These are phyloP conservation scores for Clepsis dumicolana DNA, from an alignment of 2,888 invertebrate genomes.

Conservation along the genomic window DNA sequence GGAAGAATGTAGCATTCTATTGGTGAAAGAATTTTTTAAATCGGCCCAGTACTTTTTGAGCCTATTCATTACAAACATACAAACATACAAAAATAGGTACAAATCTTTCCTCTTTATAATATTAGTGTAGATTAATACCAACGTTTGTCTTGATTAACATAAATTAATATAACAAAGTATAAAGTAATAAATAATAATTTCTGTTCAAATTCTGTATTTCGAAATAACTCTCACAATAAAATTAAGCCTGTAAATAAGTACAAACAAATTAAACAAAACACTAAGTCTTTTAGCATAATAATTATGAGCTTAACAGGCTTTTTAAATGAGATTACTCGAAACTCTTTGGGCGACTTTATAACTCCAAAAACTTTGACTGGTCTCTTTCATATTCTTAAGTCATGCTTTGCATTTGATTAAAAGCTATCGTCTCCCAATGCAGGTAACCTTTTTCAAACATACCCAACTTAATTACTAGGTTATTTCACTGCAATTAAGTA, in stretches of 20 bases:
- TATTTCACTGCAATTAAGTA: not conserved
- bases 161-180: too few species aligned
- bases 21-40: too few species aligned
- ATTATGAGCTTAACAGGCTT: conserved; percentile 33
- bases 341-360: conserved; percentile 16
- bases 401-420: conserved; percentile 32
- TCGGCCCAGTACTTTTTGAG: too few species aligned
- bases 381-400: conserved; percentile 21
- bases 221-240: not conserved
- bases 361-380: conserved; percentile 25
- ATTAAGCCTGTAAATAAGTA: conserved; percentile 5
- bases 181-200: not conserved
- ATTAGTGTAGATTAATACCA: too few species aligned
- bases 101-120: too few species aligned
- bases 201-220: not conserved
- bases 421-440: not conserved
- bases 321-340: conserved; percentile 23
- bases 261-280: conserved; percentile 13
- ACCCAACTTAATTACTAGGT: not conserved
- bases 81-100: too few species aligned
- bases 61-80: too few species aligned
- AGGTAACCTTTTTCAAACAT: conserved; percentile 1
- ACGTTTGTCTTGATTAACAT: too few species aligned
- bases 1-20: too few species aligned
- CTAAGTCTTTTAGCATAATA: conserved; percentile 19